Percentiles rank a stretch among this genome's conserved stretches.
phyloP scores from a whole-genome alignment of 1,140 invertebrate genomes.

The Rhagoletis pomonella region DNA sequence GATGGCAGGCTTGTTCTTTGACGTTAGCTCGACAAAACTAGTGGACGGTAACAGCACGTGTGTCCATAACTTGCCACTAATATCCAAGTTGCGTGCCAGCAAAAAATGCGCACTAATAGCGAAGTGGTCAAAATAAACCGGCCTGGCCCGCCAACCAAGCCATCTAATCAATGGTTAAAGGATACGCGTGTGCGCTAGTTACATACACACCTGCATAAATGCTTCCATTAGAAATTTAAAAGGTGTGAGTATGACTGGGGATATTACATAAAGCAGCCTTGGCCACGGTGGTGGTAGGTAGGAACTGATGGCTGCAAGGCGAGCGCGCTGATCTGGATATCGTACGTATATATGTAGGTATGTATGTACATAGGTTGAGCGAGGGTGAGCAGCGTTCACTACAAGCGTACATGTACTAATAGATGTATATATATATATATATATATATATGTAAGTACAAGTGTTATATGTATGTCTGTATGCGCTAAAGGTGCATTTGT shows the following conservation, averaged over 20 bases:
- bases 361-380: background rate
- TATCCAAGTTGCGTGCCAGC: conserved; percentile 1
- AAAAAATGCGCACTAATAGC: background rate
- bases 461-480: background rate
- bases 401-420: background rate
- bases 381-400: background rate
- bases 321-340: background rate
- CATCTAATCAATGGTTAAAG: background rate
- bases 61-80: background rate
- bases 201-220: background rate
- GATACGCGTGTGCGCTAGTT: background rate
- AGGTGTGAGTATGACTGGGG: background rate
- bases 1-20: background rate
- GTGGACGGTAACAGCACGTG: background rate
- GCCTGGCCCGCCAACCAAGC: background rate
- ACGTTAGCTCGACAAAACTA: background rate
- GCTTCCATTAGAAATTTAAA: background rate
- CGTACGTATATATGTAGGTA: background rate
- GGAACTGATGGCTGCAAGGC: background rate
- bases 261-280: background rate
- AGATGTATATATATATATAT: background rate
- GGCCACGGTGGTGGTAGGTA: background rate
- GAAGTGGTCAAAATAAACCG: background rate
- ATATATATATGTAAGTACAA: no score
- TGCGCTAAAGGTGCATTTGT: background rate